Conservation (phyloP, 1,140 invertebrate genomes). For the Drosophila parabipectinata region DNA sequence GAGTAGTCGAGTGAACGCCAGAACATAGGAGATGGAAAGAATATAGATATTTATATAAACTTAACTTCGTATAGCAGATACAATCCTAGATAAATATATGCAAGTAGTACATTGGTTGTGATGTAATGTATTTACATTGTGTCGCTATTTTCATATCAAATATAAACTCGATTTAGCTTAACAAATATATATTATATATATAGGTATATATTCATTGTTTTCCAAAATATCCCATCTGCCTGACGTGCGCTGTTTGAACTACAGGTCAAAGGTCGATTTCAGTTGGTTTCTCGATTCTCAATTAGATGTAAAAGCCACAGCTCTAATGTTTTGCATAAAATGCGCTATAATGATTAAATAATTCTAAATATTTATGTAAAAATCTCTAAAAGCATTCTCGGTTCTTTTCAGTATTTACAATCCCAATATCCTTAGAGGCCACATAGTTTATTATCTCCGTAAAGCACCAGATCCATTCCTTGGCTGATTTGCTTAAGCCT, state of each 20-base stretch:
- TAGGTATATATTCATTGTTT: conserved; percentile 26
- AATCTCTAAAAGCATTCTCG: conserved; percentile 64
- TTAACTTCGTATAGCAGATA: conserved; percentile 44
- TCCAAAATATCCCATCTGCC: conserved; percentile 46
- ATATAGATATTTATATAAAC: conserved; percentile 60
- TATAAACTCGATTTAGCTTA: conserved; percentile 65
- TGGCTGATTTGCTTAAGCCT: conserved; percentile 75
- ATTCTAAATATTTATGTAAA: conserved; percentile 68
- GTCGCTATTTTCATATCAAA: conserved; percentile 62
- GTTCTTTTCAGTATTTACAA: conserved; percentile 66
- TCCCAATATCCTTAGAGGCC: conserved; percentile 66
- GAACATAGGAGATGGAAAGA: conserved; percentile 54
- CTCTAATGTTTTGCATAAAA: conserved; percentile 64
- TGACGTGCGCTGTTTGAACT: conserved; percentile 65
- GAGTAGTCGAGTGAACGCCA: conserved; percentile 26
- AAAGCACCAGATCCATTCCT: conserved; percentile 75
- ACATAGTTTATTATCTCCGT: conserved; percentile 63
- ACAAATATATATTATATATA: conserved; percentile 39
- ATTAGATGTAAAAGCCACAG: conserved; percentile 71
- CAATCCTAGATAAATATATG: conserved; percentile 58
- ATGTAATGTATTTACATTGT: conserved; percentile 61
- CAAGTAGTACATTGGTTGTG: conserved; percentile 37
- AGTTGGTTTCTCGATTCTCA: neutral
- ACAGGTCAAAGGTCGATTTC: conserved; percentile 61
- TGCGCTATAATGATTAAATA: conserved; percentile 55